Base-by-base conservation (phyloP, 2,113 vertebrate species). In the Atlantisia rogersi region DNA sequence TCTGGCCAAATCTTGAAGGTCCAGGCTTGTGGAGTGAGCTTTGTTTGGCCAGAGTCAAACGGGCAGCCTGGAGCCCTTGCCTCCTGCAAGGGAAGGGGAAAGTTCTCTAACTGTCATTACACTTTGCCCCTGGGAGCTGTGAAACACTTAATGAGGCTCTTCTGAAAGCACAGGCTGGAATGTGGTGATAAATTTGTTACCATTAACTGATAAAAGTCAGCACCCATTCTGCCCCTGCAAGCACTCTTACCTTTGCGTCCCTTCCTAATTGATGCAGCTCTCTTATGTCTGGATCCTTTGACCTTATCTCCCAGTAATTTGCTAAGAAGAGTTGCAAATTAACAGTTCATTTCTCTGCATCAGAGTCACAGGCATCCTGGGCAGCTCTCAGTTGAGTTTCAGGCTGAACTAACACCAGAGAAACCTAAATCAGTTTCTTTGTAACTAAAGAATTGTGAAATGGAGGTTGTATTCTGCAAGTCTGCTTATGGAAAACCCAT, bases 231-330 rank as follows among this genome's bases (percentile, higher is more conserved):
- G 76, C 31, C 60, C 50, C 50, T 64, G 7, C 35, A 42, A 87
- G 77, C n/a, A 9, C 60, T 74, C 69, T 39, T 71, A 46, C 80
- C 48, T 90, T 71, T 88, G 15, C 22, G 3, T 37, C 0, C 35
- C 55, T 64, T 12, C 1, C 0, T 35, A 83, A 94, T 92, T 46
- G 44, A 88, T 81, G 52, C 60, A 12, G 50, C 64, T 68, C 70
- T 35, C 1, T 2, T 17, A 42, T 37, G n/a, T n/a, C 80, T 76
- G 80, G 2, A 42, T 75, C 64, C 56, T 60, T 86, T 88, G 76
- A 81, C 92, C 82, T 92, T 94, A 37, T 75, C 91, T 90, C 44
- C 67, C 62, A 62, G 67, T 97, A 69, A 88, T 95, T 94, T 65
- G 55, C 16, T 35, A 8, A 63, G 85, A 76, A 79, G 12, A 17